Percentiles rank a stretch among this genome's conserved stretches.
Conservation (phyloP, 2,113 vertebrate genomes). For the Engraulis encrasicolus region DNA sequence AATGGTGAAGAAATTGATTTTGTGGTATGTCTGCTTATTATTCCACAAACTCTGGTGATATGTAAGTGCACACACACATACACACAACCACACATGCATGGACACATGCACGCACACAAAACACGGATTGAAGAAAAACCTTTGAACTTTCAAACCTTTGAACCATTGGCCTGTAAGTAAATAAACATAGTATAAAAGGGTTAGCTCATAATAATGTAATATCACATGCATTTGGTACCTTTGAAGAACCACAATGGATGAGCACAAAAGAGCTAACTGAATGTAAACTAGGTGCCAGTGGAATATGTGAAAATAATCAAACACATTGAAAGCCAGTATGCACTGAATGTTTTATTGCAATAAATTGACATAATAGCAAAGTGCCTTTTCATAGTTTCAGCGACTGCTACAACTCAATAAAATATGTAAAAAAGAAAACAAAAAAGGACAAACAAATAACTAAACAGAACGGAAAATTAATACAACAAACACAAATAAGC, state of each 20-base stretch:
- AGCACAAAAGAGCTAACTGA: neutral
- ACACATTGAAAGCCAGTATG: conserved; percentile 47
- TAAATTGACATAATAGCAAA: conserved; percentile 72
- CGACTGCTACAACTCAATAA: conserved; percentile 65
- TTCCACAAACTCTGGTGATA: neutral
- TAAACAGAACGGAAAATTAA: conserved; percentile 22
- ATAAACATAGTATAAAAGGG: no score
- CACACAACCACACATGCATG: neutral
- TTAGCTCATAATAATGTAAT: no score
- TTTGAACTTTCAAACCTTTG: no score
- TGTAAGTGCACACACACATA: neutral
- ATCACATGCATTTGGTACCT: no score
- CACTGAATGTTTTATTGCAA: conserved; percentile 71
- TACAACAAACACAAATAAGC: conserved; percentile 57
- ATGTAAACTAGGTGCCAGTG: neutral
- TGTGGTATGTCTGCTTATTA: neutral
- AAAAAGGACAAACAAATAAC: conserved; percentile 56
- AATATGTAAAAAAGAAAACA: conserved; percentile 46
- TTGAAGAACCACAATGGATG: neutral
- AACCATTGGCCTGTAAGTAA: no score
- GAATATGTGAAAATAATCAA: conserved; percentile 44
- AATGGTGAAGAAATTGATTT: neutral
- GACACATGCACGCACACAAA: no score
- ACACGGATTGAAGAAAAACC: no score
- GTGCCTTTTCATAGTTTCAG: conserved; percentile 66